Conservation (phyloP, 2,888 invertebrate genomes). For the Caenorhabditis uteleia region DNA sequence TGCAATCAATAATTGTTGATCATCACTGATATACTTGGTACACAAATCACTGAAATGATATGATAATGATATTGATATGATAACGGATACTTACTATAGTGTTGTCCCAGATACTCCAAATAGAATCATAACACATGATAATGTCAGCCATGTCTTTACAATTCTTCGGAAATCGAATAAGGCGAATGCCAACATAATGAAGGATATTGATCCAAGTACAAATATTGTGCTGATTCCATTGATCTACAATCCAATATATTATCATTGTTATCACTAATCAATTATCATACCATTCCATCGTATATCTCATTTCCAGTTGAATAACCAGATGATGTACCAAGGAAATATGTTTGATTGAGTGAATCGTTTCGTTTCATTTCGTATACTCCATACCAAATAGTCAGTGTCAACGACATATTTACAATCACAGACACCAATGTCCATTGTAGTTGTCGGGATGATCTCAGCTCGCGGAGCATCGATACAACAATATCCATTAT, state of each 20-base stretch:
- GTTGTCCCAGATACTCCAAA: constrained; percentile 53
- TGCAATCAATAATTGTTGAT: constrained; percentile 5
- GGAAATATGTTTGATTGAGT: constrained; percentile 31
- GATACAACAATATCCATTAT: too few species aligned
- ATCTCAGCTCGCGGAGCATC: too few species aligned
- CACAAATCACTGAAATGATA: constrained; percentile 13
- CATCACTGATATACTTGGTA: constrained; percentile 5
- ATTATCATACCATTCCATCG: constrained; percentile 50
- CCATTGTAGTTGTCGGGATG: constrained; percentile 29
- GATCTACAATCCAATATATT: constrained; percentile 22
- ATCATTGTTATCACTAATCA: neutral
- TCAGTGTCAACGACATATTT: constrained; percentile 52
- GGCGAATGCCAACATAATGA: constrained; percentile 57
- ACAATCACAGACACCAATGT: constrained; percentile 43
- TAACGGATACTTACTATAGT: constrained; percentile 16
- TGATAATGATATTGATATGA: neutral
- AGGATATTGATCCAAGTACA: constrained; percentile 50
- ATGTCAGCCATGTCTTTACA: constrained; percentile 52
- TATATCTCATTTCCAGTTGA: constrained; percentile 47
- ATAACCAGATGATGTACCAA: constrained; percentile 29
- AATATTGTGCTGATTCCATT: constrained; percentile 52
- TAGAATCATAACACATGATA: constrained; percentile 52
- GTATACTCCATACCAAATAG: constrained; percentile 52
- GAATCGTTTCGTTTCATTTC: constrained; percentile 43
- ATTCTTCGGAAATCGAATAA: constrained; percentile 51